Base-by-base conservation (phyloP, 2,797 vertebrate genomes). In the Pygocentrus nattereri region DNA sequence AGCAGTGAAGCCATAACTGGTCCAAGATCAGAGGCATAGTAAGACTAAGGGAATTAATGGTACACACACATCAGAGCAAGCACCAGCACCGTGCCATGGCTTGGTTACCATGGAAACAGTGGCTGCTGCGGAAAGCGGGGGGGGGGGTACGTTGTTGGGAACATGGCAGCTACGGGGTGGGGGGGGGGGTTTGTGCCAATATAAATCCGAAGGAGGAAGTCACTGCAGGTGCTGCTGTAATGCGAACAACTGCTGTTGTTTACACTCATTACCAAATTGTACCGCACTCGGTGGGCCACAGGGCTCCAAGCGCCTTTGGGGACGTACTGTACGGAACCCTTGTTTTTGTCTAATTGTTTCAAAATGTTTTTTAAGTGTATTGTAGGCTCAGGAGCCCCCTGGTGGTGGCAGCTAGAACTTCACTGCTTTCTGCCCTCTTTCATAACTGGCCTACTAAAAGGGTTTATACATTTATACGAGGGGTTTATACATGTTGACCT, bases 51-150 rank as follows among this genome's bases (percentile, higher is more conserved):
- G 44, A 44, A 21, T 30, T 34, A 31, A 34, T 15, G 19, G 25
- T 8, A 21, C 27, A 62, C 62, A 56, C 71, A 30, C n/a, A 71
- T 77, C 50, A 73, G 27, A 25, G 25, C 44, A 19, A 64, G 62
- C n/a, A 23, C 4, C 11, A 61, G 30, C 23, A 23, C 34, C 47
- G 8, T 67, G 30, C 27, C 47, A 34, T 78, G 50, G 62, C n/a
- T 56, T 78, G 41, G 84, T 81, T 75, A 41, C 78, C 72, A 81
- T 77, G 64, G 78, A 73, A 77, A 85, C 74, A 67, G 62, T 31
- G 65, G 70, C 78, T 78, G 49, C 49, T 52, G 49, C 38, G 61
- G 74, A 70, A 62, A 78, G n/a, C n/a, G 21, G 41, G 30, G 18
- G 4, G 15, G 16, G 25, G 16, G 21, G 31, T 30, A 44, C 31